Percentiles rank a stretch among this genome's conserved stretches.
These are phyloP conservation scores for Catamblyrhynchus diadema DNA, from an alignment of 2,797 vertebrate genomes.

Conservation along the genomic window DNA sequence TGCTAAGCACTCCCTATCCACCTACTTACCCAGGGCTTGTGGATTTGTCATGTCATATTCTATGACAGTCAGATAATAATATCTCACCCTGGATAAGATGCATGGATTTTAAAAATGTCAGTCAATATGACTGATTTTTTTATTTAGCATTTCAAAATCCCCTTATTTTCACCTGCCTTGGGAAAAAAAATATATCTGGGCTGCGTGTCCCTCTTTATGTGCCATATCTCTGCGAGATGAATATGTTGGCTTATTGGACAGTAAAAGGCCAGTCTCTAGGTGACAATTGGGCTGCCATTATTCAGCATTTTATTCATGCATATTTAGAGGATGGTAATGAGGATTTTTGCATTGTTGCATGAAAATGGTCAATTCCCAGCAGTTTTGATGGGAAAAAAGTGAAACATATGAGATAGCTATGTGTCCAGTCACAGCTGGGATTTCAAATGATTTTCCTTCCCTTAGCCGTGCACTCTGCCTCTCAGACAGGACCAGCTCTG, in stretches of 20 bases:
- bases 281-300: conserved; percentile 90
- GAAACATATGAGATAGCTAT: conserved; percentile 73
- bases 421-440: conserved; percentile 72
- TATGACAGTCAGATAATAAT: conserved; percentile 90
- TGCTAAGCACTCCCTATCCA: conserved; percentile 84
- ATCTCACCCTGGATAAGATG: conserved; percentile 86
- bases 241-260: conserved; percentile 96
- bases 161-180: conserved; percentile 79
- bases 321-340: conserved; percentile 99
- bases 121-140: conserved; percentile 85
- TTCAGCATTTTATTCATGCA: conserved; percentile 96
- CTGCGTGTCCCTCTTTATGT: conserved; percentile 84
- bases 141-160: conserved; percentile 88
- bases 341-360: conserved; percentile 97
- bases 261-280: conserved; percentile 95
- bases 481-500: conserved; percentile 29
- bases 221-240: conserved; percentile 90
- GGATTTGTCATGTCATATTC: conserved; percentile 86
- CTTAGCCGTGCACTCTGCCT: conserved; percentile 64
- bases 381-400: conserved; percentile 78
- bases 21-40: conserved; percentile 80
- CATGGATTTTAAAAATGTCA: conserved; percentile 89
- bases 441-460: conserved; percentile 72
- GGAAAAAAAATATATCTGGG: conserved; percentile 48
- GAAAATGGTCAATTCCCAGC: conserved; percentile 90